Conservation (phyloP, 2,113 vertebrate species). For the Panurus biarmicus region DNA sequence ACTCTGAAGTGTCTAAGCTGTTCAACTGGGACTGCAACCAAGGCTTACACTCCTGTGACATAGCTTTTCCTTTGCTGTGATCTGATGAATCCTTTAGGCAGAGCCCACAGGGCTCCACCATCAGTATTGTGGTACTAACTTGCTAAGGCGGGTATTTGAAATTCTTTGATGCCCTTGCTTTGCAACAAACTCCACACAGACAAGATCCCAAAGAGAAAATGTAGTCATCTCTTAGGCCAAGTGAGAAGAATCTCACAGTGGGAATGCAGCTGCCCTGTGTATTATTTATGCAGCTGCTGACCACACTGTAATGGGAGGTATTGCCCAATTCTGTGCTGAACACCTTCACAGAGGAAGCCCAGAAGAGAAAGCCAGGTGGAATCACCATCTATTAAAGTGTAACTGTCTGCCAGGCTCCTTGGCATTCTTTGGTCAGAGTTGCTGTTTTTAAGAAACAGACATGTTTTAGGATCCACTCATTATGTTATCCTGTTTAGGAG, state of each 20-base stretch:
- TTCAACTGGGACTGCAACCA: background rate
- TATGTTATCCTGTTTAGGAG: background rate
- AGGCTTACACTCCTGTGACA: background rate
- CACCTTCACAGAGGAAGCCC: background rate
- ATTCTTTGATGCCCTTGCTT: background rate
- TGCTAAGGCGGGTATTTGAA: background rate
- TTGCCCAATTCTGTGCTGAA: background rate
- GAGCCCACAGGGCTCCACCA: fast-evolving
- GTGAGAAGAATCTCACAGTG: background rate
- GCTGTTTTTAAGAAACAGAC: background rate
- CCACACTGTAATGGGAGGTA: background rate
- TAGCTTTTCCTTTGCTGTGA: background rate
- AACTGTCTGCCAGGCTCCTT: background rate
- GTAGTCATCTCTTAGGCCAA: background rate
- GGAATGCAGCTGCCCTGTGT: background rate
- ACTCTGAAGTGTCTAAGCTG: background rate
- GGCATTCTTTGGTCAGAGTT: background rate
- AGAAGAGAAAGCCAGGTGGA: background rate
- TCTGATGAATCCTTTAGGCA: background rate
- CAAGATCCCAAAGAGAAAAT: background rate
- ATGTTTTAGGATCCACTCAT: background rate
- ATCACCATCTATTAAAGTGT: background rate
- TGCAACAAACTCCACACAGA: background rate
- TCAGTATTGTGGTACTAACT: background rate
- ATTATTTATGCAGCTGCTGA: background rate